Conservation (phyloP, 1,140 invertebrate species). For the Laodelphax striatellus region DNA sequence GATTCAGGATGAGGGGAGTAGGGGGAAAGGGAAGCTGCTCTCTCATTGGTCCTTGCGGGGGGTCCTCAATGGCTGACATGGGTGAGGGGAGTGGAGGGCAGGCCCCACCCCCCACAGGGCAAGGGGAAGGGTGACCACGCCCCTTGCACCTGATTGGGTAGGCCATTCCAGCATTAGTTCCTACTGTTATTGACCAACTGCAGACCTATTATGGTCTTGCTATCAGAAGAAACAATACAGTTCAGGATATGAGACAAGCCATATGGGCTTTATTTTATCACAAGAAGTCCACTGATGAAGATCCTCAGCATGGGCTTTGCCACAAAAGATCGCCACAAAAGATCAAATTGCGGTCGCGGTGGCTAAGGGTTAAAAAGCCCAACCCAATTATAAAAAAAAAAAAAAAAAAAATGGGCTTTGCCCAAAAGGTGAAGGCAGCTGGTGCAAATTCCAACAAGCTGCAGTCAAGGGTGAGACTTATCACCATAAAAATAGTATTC, state of each 20-base stretch:
- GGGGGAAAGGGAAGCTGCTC: too few relatives aligned
- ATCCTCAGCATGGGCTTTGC: neutral
- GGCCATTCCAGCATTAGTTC: too few relatives aligned
- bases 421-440: neutral
- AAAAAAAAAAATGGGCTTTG: too few relatives aligned
- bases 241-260: slow-evolving; percentile 13
- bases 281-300: neutral
- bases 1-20: too few relatives aligned
- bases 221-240: slow-evolving; percentile 1
- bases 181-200: slow-evolving; percentile 1
- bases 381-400: too few relatives aligned
- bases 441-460: neutral
- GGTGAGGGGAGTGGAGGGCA: too few relatives aligned
- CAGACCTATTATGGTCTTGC: slow-evolving; percentile 16
- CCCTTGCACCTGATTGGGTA: too few relatives aligned
- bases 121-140: too few relatives aligned
- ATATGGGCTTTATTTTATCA: slow-evolving; percentile 11
- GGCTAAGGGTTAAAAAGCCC: neutral
- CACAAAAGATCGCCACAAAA: neutral
- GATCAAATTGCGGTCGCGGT: neutral
- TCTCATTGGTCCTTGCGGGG: too few relatives aligned
- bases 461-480: neutral
- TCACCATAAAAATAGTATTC: neutral
- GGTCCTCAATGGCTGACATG: too few relatives aligned
- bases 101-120: too few relatives aligned